phyloP scores from a whole-genome alignment of 2,888 invertebrate species.

The Stenolophus ochropezus region DNA sequence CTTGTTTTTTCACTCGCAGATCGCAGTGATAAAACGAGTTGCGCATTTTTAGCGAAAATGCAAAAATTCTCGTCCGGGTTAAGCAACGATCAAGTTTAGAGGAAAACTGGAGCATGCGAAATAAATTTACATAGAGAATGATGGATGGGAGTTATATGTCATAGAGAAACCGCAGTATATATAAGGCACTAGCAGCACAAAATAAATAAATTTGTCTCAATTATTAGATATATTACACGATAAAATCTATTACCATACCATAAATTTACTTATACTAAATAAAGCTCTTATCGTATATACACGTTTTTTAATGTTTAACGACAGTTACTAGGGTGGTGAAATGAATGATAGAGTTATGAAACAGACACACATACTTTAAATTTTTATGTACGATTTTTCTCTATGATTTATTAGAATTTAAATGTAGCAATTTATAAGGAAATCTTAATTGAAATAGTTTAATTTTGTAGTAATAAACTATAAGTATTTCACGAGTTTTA shows the following conservation, averaged over 20 bases:
- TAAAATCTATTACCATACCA: background rate
- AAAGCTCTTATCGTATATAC: too few species aligned
- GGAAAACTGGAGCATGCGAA: background rate
- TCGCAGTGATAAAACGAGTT: background rate
- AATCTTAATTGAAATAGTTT: too few species aligned
- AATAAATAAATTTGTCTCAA: conserved; percentile 14
- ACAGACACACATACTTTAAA: too few species aligned
- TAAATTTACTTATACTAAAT: too few species aligned
- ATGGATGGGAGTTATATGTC: background rate
- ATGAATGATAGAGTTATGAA: too few species aligned
- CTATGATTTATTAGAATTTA: too few species aligned
- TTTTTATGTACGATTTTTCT: too few species aligned
- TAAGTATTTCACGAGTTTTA: too few species aligned
- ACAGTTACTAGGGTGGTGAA: too few species aligned
- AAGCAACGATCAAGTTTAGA: background rate
- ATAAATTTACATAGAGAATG: background rate
- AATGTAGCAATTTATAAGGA: too few species aligned
- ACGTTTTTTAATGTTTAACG: too few species aligned
- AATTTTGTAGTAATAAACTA: too few species aligned
- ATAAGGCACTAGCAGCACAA: background rate
- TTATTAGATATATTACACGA: conserved; percentile 1
- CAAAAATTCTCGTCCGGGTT: background rate
- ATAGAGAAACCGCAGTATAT: background rate
- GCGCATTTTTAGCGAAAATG: background rate
- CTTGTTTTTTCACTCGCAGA: background rate